Evolutionary conservation across 1,140 invertebrate species (phyloP).

Genomic region (Drosophila kanapiae): DNA sequence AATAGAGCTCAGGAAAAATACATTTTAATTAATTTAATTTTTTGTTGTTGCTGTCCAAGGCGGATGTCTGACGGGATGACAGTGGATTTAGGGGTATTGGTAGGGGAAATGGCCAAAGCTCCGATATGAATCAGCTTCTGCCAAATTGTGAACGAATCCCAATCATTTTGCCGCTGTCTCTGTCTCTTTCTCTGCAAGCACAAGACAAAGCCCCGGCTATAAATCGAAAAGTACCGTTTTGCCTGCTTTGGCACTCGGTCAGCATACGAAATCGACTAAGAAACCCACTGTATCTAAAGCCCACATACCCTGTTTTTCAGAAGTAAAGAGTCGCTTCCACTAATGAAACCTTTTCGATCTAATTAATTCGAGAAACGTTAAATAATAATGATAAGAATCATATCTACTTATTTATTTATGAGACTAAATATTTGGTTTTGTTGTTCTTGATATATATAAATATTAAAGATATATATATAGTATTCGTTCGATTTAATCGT

Average conservation of each 20-base stretch:
- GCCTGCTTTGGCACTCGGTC: constrained; percentile 53
- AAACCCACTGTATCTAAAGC: constrained; percentile 1
- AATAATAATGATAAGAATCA: no score
- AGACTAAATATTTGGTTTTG: no score
- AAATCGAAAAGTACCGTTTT: constrained; percentile 81
- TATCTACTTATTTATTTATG: no score
- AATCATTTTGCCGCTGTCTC: constrained; percentile 34
- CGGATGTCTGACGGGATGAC: constrained; percentile 38
- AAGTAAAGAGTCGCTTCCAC: no score
- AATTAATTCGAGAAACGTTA: no score
- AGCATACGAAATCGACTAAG: constrained; percentile 54
- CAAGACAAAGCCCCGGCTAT: constrained; percentile 63
- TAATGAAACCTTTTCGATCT: no score
- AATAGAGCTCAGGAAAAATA: constrained; percentile 47
- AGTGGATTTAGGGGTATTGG: constrained; percentile 14
- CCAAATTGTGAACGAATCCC: constrained; percentile 66
- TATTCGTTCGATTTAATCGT: no score
- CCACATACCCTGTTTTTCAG: constrained; percentile 9
- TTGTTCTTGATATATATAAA: not conserved
- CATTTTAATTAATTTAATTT: constrained; percentile 68
- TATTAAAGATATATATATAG: not conserved
- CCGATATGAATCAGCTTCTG: constrained; percentile 76
- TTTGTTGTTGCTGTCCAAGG: constrained; percentile 23
- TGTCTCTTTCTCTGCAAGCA: constrained; percentile 9
- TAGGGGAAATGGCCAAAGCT: constrained; percentile 49